Evolutionary conservation across 2,113 vertebrate species (phyloP).

Genomic region (Crotalus helleri): DNA sequence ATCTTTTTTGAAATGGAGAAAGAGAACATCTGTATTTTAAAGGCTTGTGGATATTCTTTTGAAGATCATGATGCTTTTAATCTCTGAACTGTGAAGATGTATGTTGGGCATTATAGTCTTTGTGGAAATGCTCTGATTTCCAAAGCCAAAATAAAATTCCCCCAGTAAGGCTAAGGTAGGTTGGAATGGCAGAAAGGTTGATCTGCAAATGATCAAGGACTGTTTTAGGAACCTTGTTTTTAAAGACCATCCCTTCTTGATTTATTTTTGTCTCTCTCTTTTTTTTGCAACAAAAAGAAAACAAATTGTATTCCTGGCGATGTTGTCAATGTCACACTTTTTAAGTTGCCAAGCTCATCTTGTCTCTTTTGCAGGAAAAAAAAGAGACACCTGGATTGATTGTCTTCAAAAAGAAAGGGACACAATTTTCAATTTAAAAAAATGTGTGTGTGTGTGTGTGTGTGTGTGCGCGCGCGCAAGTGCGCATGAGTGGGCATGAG

Average conservation of each 20-base stretch:
- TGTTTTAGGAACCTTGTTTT: neutral
- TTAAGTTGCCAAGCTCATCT: neutral
- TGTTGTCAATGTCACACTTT: neutral
- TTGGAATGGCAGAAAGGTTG: neutral
- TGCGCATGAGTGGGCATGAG: too few species aligned
- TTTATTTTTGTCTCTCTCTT: neutral
- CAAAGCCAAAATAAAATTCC: neutral
- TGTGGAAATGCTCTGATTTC: neutral
- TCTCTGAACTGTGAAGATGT: neutral
- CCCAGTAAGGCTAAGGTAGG: neutral
- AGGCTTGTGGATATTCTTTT: neutral
- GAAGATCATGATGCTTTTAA: neutral
- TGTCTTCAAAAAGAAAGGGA: neutral
- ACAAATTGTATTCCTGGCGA: neutral
- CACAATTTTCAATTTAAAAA: neutral
- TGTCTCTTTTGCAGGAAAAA: neutral
- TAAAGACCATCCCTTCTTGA: neutral
- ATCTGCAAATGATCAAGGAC: neutral
- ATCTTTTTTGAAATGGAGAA: too few species aligned
- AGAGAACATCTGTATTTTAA: neutral
- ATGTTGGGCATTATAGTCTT: neutral
- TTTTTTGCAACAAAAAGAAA: neutral
- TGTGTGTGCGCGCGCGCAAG: neutral
- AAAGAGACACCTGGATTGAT: neutral
- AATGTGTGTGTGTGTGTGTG: neutral